Percentiles rank a stretch among this genome's conserved stretches.
phyloP scores from a whole-genome alignment of 2,888 invertebrate species.

The Hydroisotoma schaefferi region DNA sequence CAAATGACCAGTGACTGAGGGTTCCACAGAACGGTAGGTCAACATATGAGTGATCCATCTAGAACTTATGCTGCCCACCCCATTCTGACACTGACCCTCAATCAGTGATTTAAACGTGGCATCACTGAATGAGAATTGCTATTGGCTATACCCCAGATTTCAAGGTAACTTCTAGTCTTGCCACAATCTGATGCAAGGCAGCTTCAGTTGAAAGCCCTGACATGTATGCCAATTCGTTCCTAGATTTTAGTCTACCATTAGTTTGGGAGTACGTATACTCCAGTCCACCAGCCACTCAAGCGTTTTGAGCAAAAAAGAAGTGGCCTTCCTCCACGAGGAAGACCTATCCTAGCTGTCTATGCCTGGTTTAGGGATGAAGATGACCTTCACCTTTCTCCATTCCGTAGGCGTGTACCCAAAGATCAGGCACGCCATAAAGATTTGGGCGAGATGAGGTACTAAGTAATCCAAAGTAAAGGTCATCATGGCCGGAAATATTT shows the following conservation, averaged over 20 bases:
- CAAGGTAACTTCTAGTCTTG: constrained; percentile 9
- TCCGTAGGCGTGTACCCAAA: constrained; percentile 16
- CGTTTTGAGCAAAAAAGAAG: constrained; percentile 16
- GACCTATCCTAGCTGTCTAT: constrained; percentile 19
- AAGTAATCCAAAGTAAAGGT: not conserved
- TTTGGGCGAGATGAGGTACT: not conserved
- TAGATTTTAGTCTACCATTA: constrained; percentile 7
- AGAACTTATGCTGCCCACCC: not conserved
- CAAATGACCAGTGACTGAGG: not conserved
- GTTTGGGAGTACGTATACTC: constrained; percentile 2
- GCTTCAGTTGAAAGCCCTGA: constrained; percentile 25
- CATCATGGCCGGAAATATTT: constrained; percentile 13
- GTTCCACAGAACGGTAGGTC: not conserved
- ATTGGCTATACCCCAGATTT: constrained; percentile 25
- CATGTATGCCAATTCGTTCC: constrained; percentile 27
- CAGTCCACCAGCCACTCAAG: constrained; percentile 17
- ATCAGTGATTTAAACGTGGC: constrained; percentile 28
- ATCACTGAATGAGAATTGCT: constrained; percentile 43
- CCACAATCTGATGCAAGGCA: constrained; percentile 23
- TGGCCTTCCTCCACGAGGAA: constrained; percentile 22
- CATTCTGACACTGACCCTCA: constrained; percentile 8
- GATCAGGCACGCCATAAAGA: constrained; percentile 8
- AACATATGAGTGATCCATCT: constrained; percentile 28
- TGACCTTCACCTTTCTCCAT: constrained; percentile 11
- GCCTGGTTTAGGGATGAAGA: constrained; percentile 21